Base-by-base conservation (phyloP, 64 coral and sea anemone genomes). In the Pocillopora damicornis region DNA sequence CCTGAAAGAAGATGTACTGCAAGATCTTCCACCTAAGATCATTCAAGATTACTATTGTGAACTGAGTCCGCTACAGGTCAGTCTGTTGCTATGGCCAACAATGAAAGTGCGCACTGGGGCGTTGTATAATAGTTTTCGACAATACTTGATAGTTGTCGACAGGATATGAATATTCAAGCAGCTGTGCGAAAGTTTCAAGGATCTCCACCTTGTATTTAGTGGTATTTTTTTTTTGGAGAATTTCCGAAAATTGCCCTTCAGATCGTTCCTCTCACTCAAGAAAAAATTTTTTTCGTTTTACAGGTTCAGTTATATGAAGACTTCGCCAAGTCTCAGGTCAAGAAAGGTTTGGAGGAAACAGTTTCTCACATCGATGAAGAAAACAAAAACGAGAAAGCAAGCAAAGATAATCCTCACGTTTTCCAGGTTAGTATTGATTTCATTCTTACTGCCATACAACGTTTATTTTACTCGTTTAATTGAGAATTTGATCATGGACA, bases 1-100 rank as follows among this genome's bases (percentile, higher is more conserved):
- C 35, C 71, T 99, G 30, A 99, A 99, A 45, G 97, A 99, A 91
- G 97, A 99, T 90, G 97, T 99, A 37, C 76, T 99, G 14, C 97
- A 99, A 65, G 97, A 99, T 60, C 83, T 99, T 20, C 97, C 97
- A 1, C 97, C 97, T 25, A 99, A 99, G 68, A 99, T 99, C 68
- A 99, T 99, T 37, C 97, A 99, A 80, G 97, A 99, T 79, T 99
- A 99, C 72, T 99, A 99, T 73, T 99, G 97, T 76, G 97, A 99
- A 82, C 87, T 99, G 34, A 95, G 93, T 58, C 91, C 97, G 12
- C 66, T 99, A 9, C 97, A 99, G 97, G 97, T 99, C 65, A 58
- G n/a, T n/a, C 65, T 15, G 42, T 9, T 13, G 26, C 38, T 30
- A 30, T 30, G 30, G 30, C 30, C 30, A 30, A 30, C 30, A 30